Base-by-base conservation (phyloP, 2,797 vertebrate species). In the Menidia menidia region DNA sequence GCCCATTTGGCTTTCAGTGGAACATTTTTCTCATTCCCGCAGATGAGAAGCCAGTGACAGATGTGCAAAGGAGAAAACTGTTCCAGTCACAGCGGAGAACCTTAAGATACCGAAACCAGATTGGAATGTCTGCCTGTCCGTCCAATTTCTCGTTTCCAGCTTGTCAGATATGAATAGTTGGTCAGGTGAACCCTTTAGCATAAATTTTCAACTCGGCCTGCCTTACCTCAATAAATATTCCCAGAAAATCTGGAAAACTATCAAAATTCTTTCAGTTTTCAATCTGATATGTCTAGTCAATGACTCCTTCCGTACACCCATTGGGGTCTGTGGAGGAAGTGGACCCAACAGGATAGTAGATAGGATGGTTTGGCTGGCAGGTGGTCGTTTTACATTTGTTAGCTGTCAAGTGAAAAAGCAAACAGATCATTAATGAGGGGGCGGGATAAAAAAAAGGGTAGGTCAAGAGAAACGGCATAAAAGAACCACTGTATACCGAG, bases 1-100 rank as follows among this genome's bases (percentile, higher is more conserved):
- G 43, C 44, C 57, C 57, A 42, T 76, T 86, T 73, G 33, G 56
- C 64, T 79, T 70, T 65, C 5, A 4, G 44, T 39, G 67, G 7
- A 55, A 57, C 54, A 73, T 80, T 71, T 77, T 60, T 71, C 47
- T 45, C 54, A 1, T 42, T 16, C 55, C 32, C 56, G 58, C 48
- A 64, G 68, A 64, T 32, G 30, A 63, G 65, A 15, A 47, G 25
- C 33, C 30, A n/a, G 35, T 54, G 32, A 52, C 10, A 44, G 67
- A 73, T 16, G 32, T 64, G 64, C 35, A 64, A 53, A 32, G 4
- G 32, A 25, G 12, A 47, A 39, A 39, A 39, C 35, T 62, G 48
- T 51, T 48, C n/a, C 12, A 53, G 31, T 41, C 16, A 64, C 41
- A 30, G 18, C 18, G 11, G 18, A 4, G 25, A 4, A 12, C 19